phyloP scores from a whole-genome alignment of 2,888 invertebrate genomes.

The Acleris holmiana region DNA sequence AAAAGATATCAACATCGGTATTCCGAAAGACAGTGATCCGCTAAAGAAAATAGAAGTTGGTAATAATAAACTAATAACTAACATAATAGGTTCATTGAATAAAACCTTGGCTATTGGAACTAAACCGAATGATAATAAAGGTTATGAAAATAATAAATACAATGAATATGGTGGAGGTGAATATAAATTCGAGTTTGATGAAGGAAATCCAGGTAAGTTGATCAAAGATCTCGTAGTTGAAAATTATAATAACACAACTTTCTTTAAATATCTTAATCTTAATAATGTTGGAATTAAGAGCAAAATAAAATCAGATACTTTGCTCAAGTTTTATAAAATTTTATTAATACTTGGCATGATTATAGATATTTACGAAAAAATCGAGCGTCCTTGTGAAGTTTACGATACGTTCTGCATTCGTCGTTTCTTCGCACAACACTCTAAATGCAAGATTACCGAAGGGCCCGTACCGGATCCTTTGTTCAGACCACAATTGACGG shows the following conservation, averaged over 20 bases:
- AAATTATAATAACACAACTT: too few relatives aligned
- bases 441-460: constrained; percentile 30
- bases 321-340: too few relatives aligned
- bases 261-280: background rate
- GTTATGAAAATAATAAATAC: background rate
- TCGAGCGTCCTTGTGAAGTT: constrained; percentile 34
- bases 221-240: background rate
- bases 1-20: background rate
- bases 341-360: background rate
- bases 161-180: background rate
- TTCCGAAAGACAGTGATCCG: background rate
- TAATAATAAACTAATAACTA: background rate
- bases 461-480: constrained; percentile 43
- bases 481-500: constrained; percentile 34
- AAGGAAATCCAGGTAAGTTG: constrained; percentile 28
- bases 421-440: constrained; percentile 37
- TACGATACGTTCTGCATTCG: constrained; percentile 41
- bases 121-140: background rate
- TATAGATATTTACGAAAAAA: constrained; percentile 16
- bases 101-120: background rate
- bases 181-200: constrained; percentile 12
- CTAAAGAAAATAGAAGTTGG: background rate
- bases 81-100: background rate
- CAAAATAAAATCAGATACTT: background rate
- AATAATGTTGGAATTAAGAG: too few relatives aligned